These are phyloP conservation scores for Chroicocephalus ridibundus DNA, from an alignment of 2,113 vertebrate genomes.

Conservation along the genomic window DNA sequence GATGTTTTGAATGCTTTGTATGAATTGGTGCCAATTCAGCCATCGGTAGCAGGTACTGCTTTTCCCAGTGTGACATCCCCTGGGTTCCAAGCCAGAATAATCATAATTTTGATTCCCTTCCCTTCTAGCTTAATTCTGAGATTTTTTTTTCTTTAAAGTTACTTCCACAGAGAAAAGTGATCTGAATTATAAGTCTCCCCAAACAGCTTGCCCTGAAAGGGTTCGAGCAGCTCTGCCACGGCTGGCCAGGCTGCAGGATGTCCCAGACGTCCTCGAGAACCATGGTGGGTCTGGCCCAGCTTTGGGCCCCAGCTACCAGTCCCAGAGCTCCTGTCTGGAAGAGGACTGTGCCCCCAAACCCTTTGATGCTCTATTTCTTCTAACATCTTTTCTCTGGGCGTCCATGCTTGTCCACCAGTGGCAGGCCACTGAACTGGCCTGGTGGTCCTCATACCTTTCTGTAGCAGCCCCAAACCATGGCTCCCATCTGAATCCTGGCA, in stretches of 20 bases:
- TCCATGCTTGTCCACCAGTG: neutral
- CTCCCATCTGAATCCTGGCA: neutral
- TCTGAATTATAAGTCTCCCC: neutral
- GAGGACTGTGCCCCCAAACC: fast-evolving
- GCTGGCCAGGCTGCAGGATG: neutral
- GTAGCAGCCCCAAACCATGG: neutral
- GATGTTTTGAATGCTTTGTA: neutral
- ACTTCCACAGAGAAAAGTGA: neutral
- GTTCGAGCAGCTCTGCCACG: neutral
- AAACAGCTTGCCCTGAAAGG: neutral
- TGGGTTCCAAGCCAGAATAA: neutral
- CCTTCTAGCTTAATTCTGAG: neutral
- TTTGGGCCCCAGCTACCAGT: neutral
- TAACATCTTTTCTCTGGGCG: neutral
- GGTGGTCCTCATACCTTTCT: neutral
- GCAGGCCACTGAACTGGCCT: neutral
- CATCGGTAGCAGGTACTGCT: neutral
- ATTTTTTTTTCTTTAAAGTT: neutral
- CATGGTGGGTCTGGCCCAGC: neutral
- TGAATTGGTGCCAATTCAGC: neutral
- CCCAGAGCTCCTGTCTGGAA: neutral
- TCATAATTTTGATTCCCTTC: neutral
- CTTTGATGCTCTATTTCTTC: neutral
- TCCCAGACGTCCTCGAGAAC: fast-evolving
- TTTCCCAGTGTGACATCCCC: neutral